Percentiles rank a stretch among this genome's conserved stretches.
Evolutionary conservation across 2,888 invertebrate species (phyloP).

Genomic region (Parnassius orleans): DNA sequence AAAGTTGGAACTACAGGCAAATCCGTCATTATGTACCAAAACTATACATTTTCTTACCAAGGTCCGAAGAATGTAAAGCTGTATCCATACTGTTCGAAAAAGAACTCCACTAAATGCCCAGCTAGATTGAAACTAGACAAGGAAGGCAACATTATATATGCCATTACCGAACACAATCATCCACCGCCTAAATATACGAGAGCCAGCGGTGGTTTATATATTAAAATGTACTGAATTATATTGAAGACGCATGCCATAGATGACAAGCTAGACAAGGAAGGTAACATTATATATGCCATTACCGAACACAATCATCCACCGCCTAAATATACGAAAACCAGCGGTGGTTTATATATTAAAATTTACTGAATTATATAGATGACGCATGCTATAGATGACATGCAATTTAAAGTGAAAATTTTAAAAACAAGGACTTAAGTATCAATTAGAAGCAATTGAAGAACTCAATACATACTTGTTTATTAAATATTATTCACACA

Average conservation of each 20-base stretch:
- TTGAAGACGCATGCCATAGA: not conserved
- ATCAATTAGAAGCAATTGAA: too few species aligned
- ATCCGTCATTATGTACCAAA: slow-evolving; percentile 30
- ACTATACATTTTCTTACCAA: slow-evolving; percentile 33
- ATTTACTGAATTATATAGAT: too few species aligned
- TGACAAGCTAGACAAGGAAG: slow-evolving; percentile 26
- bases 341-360: slow-evolving; percentile 23
- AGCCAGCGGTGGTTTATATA: slow-evolving; percentile 26
- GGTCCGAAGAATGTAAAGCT: slow-evolving; percentile 25
- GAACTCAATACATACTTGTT: too few species aligned
- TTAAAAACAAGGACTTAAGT: too few species aligned
- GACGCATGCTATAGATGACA: too few species aligned
- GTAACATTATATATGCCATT: slow-evolving; percentile 32
- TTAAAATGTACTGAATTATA: slow-evolving; percentile 14
- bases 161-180: slow-evolving; percentile 45
- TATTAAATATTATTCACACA: too few species aligned
- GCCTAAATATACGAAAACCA: slow-evolving; percentile 33
- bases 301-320: slow-evolving; percentile 47
- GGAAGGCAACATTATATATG: slow-evolving; percentile 29
- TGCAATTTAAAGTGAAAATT: too few species aligned
- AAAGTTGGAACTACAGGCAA: slow-evolving; percentile 23
- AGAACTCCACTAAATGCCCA: slow-evolving; percentile 25
- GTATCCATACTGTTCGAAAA: slow-evolving; percentile 33
- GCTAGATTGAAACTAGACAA: slow-evolving; percentile 32
- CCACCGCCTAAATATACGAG: slow-evolving; percentile 39